Evolutionary conservation across 2,797 vertebrate species (phyloP), one percentile per base, ranked within the genome.

Genomic region (Sparus aurata): DNA sequence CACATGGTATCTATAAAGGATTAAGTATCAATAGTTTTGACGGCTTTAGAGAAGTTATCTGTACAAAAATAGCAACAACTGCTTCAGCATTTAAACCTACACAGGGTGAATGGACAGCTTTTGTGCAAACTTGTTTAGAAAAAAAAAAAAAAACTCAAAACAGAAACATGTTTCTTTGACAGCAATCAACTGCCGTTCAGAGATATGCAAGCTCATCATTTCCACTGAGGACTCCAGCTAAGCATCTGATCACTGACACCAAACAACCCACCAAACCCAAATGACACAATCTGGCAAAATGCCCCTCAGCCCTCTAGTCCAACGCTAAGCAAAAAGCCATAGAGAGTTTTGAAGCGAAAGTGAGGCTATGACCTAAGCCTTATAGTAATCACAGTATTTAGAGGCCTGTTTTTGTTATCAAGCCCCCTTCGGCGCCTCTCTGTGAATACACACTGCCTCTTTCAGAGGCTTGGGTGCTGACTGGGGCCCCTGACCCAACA

Each of bases 351-450:
- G 64, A 80, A 80, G 81, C 72, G 63, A 84, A 74, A 76, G 66
- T 76, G 69, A 87, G 71, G 85, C 75, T 74, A 74, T 90, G 91
- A 94, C 91, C 91, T 90, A 81, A 91, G 90, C 85, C 69, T 77
- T 89, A 87, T 87, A 90, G 88, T 93, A 94, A 94, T 93, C 90
- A 75, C 81, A 87, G 87, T 85, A 90, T 94, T 94, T 94, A 89
- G 91, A 75, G 82, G 88, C 76, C 91, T 90, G 93, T 89, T 94
- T 94, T 95, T 91, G 94, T 93, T 92, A 90, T 91, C 82, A 84
- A 79, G 85, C 87, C 90, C 90, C 89, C 87, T 86, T 90, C 86
- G 90, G 88, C 74, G 89, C 93, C 92, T 87, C 85, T 83, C 85
- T 73, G 78, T 92, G 93, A 94, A 92, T 81, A 91, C 89, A 93